These are phyloP conservation scores for Pavo muticus DNA, from an alignment of 2,113 vertebrate genomes.

Conservation along the genomic window DNA sequence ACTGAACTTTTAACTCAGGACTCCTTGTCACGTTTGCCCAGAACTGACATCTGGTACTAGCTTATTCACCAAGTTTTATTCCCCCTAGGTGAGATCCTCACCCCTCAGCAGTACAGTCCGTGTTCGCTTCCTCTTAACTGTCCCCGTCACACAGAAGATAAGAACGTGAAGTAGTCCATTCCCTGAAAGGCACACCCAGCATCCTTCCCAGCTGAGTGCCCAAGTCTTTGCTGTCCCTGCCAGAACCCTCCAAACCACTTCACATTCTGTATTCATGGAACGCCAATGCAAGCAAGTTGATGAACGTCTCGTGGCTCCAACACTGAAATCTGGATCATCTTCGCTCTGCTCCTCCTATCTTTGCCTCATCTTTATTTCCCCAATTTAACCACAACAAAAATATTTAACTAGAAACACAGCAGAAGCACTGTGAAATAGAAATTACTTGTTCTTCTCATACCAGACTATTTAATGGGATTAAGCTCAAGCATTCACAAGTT, in stretches of 20 bases:
- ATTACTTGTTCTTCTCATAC: background rate
- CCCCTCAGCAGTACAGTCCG: background rate
- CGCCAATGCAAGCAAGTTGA: background rate
- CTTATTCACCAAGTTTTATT: background rate
- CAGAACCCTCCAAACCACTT: background rate
- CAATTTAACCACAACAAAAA: background rate
- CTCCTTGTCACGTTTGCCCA: background rate
- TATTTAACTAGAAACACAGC: background rate
- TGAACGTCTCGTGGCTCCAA: background rate
- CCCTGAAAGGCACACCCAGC: background rate
- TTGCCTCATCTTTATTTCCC: background rate
- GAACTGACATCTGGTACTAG: background rate
- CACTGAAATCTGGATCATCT: background rate
- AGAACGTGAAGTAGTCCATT: background rate
- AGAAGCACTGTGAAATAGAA: background rate
- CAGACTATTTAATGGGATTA: background rate
- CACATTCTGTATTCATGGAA: background rate
- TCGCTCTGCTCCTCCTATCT: background rate
- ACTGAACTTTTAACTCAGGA: background rate
- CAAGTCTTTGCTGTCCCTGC: background rate
- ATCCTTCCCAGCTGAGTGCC: background rate
- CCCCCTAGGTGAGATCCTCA: background rate
- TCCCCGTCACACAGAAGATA: background rate
- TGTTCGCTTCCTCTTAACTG: background rate
- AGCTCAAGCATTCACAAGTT: background rate